These are phyloP conservation scores for Apodemus speciosus DNA, from an alignment of 2,113 vertebrate genomes.

Conservation along the genomic window DNA sequence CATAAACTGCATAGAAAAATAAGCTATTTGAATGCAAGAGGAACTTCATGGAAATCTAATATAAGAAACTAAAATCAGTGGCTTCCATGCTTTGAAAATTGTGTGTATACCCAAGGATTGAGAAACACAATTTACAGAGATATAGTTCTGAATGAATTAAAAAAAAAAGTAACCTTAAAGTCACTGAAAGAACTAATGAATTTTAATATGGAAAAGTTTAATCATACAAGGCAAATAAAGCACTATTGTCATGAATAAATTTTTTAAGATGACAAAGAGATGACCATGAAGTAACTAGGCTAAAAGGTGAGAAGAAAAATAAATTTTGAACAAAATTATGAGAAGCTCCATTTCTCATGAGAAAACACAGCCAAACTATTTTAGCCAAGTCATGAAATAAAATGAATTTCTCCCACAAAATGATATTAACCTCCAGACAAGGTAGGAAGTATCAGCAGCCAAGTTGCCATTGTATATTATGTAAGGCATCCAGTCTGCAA, in stretches of 20 bases:
- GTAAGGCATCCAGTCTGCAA: neutral
- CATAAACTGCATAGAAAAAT: neutral
- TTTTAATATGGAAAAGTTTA: neutral
- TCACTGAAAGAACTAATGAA: neutral
- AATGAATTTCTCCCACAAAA: neutral
- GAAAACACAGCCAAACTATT: neutral
- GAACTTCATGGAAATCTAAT: neutral
- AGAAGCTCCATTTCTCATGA: neutral
- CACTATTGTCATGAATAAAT: neutral
- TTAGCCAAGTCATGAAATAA: neutral
- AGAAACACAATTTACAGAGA: neutral
- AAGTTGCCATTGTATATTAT: neutral
- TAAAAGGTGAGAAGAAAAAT: neutral
- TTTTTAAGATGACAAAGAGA: neutral
- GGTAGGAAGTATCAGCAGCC: neutral
- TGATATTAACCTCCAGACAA: neutral
- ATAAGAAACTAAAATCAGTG: neutral
- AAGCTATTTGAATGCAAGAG: neutral
- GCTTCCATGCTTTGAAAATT: neutral
- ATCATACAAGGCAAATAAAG: neutral
- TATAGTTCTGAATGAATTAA: neutral
- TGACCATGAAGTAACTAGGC: neutral
- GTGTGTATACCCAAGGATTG: neutral
- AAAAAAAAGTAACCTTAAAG: neutral
- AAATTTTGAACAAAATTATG: neutral